Evolutionary conservation across 2,888 invertebrate species (phyloP).

Genomic region (Nycteola revayana): DNA sequence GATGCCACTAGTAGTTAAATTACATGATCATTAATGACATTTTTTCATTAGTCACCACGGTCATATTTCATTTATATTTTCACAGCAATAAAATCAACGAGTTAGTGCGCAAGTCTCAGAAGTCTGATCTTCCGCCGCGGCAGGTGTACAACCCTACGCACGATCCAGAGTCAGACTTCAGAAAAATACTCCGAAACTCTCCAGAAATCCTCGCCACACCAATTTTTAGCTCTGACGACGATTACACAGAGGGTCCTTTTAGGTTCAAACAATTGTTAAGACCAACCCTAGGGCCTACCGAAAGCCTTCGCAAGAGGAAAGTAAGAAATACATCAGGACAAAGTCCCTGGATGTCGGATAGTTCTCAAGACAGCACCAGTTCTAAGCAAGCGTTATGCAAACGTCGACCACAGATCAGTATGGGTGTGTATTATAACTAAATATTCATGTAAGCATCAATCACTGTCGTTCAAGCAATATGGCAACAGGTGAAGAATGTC

Average conservation of each 20-base stretch:
- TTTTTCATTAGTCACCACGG: too few species aligned
- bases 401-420: slow-evolving; percentile 73
- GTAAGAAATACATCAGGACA: slow-evolving; percentile 70
- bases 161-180: slow-evolving; percentile 71
- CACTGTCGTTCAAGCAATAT: too few species aligned
- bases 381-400: slow-evolving; percentile 67
- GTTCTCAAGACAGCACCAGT: slow-evolving; percentile 70
- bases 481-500: too few species aligned
- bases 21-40: too few species aligned
- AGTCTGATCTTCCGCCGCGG: slow-evolving; percentile 53
- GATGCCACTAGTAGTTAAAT: too few species aligned
- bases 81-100: slow-evolving; percentile 76
- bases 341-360: slow-evolving; percentile 76
- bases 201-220: slow-evolving; percentile 75
- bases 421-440: slow-evolving; percentile 73
- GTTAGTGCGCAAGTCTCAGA: slow-evolving; percentile 68
- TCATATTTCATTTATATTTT: too few species aligned
- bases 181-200: slow-evolving; percentile 73
- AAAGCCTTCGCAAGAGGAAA: slow-evolving; percentile 85
- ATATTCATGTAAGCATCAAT: too few species aligned
- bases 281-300: slow-evolving; percentile 86
- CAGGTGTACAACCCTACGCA: slow-evolving; percentile 56
- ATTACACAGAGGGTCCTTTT: slow-evolving; percentile 85
- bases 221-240: slow-evolving; percentile 71
- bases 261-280: slow-evolving; percentile 85